Conservation (phyloP, 1,140 invertebrate genomes). For the Agraylea sexmaculata region DNA sequence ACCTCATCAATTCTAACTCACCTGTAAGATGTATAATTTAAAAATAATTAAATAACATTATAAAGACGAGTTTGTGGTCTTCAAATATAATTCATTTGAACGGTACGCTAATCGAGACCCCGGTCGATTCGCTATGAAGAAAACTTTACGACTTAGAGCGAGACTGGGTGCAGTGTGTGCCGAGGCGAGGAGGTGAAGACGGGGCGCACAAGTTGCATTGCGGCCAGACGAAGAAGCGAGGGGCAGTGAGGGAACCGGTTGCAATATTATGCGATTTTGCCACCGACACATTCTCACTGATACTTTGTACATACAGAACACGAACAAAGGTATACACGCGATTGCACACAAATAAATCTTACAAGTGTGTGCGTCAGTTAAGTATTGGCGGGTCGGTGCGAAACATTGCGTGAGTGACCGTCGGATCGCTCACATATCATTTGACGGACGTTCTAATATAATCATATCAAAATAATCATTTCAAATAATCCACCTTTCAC, state of each 20-base stretch:
- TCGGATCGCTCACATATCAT: conserved; percentile 10
- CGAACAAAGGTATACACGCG: not conserved
- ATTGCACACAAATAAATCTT: not conserved
- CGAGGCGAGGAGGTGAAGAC: not conserved
- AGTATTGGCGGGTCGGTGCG: conserved; percentile 1
- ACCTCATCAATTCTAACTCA: too few relatives aligned
- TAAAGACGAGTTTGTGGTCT: too few relatives aligned
- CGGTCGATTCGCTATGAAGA: conserved; percentile 10
- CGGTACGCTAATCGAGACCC: too few relatives aligned
- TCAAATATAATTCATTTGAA: too few relatives aligned
- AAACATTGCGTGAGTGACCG: conserved; percentile 12
- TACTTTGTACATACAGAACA: not conserved
- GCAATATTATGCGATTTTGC: conserved; percentile 14
- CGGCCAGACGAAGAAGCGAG: not conserved
- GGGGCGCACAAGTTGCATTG: not conserved
- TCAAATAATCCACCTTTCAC: too few relatives aligned
- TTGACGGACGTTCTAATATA: too few relatives aligned
- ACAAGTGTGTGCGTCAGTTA: not conserved
- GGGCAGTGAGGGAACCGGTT: conserved; percentile 4
- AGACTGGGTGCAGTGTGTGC: conserved; percentile 5
- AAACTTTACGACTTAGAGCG: conserved; percentile 17
- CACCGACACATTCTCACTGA: not conserved
- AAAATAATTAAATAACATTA: too few relatives aligned
- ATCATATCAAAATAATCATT: too few relatives aligned
- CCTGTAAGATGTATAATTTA: too few relatives aligned